Evolutionary conservation across 2,888 invertebrate genomes (phyloP).

Genomic region (Xylophagus ater): DNA sequence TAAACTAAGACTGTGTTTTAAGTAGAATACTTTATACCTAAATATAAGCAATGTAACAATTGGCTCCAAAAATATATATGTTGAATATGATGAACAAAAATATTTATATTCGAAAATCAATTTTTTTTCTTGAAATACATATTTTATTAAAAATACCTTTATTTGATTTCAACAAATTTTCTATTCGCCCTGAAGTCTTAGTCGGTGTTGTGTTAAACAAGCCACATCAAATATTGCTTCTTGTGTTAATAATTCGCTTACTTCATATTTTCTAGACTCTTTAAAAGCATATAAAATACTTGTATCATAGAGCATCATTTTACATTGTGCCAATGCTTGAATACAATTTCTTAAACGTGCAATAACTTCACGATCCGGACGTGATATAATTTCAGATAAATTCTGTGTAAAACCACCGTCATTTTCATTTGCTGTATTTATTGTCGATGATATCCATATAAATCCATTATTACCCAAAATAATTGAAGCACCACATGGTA

Average conservation of each 20-base stretch:
- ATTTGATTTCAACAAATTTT: background rate
- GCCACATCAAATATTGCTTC: conserved; percentile 79
- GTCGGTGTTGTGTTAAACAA: conserved; percentile 62
- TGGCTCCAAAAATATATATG: too few relatives aligned
- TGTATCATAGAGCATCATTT: conserved; percentile 85
- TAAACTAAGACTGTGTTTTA: too few relatives aligned
- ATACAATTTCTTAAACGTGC: conserved; percentile 84
- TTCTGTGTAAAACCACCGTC: conserved; percentile 70
- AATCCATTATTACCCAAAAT: conserved; percentile 96
- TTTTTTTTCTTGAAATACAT: too few relatives aligned
- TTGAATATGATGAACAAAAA: too few relatives aligned
- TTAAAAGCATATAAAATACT: conserved; percentile 86
- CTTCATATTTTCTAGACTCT: conserved; percentile 71
- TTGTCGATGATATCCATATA: conserved; percentile 79
- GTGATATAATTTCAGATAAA: conserved; percentile 56
- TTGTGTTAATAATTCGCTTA: conserved; percentile 67
- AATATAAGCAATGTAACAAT: too few relatives aligned
- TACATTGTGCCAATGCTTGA: conserved; percentile 69
- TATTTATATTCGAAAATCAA: too few relatives aligned
- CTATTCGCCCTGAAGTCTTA: conserved; percentile 41
- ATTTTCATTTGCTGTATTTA: conserved; percentile 47
- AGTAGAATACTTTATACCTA: too few relatives aligned
- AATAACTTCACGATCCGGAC: conserved; percentile 72
- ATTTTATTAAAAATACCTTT: too few relatives aligned
- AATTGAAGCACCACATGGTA: conserved; percentile 82